These are phyloP conservation scores for Epinephelus fuscoguttatus DNA, from an alignment of 2,113 vertebrate genomes.

Conservation along the genomic window DNA sequence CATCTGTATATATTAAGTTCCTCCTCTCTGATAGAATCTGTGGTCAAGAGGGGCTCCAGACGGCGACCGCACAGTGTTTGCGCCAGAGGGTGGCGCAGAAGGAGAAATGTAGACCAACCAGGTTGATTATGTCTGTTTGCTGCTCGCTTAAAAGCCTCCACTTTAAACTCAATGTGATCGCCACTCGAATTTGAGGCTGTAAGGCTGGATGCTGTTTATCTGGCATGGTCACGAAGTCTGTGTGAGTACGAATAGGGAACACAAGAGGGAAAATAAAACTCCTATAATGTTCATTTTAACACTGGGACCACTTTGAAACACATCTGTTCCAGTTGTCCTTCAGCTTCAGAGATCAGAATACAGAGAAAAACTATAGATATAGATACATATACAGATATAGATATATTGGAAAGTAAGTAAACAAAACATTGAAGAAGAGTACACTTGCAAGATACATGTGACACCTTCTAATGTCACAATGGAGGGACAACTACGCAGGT, in stretches of 20 bases:
- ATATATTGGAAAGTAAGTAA: too few relatives aligned
- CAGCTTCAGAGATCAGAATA: too few relatives aligned
- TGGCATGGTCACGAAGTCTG: not conserved
- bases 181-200: slow-evolving; percentile 4
- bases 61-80: slow-evolving; percentile 27
- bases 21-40: slow-evolving; percentile 25
- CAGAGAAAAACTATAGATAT: too few relatives aligned
- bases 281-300: too few relatives aligned
- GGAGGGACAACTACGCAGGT: too few relatives aligned
- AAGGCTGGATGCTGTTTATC: slow-evolving; percentile 19
- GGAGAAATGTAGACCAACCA: slow-evolving; percentile 11
- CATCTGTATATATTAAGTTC: slow-evolving; percentile 54
- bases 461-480: too few relatives aligned
- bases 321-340: too few relatives aligned
- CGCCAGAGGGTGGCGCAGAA: slow-evolving; percentile 6
- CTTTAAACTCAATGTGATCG: slow-evolving; percentile 4
- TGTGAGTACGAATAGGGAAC: not conserved
- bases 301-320: too few relatives aligned
- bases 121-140: slow-evolving; percentile 37
- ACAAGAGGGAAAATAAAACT: slow-evolving; percentile 18
- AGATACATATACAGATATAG: too few relatives aligned
- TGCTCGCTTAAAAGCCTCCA: slow-evolving; percentile 12
- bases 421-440: too few relatives aligned
- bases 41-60: not conserved
- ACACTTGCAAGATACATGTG: too few relatives aligned